Conservation (phyloP, 1,140 invertebrate genomes). For the Ceratosolen fusciceps region DNA sequence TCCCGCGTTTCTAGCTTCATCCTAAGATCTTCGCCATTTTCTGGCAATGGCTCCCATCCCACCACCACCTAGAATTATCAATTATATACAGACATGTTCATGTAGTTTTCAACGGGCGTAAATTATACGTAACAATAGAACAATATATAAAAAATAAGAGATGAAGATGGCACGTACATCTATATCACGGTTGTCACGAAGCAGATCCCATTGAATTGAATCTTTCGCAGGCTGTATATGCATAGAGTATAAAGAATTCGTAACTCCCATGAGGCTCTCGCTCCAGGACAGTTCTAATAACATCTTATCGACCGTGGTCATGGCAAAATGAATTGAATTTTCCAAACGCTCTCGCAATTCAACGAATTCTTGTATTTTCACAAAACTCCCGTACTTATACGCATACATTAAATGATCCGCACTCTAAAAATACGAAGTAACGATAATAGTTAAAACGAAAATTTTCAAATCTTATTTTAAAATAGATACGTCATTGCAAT, state of each 20-base stretch:
- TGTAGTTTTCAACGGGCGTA: no score
- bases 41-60: slow-evolving; percentile 64
- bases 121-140: neutral
- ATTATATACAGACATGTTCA: no score
- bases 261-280: slow-evolving; percentile 59
- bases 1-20: slow-evolving; percentile 64
- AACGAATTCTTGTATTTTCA: slow-evolving; percentile 92
- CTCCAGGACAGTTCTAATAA: slow-evolving; percentile 81
- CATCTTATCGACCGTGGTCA: slow-evolving; percentile 83
- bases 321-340: slow-evolving; percentile 86
- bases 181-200: slow-evolving; percentile 76
- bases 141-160: neutral
- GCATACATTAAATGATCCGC: slow-evolving; percentile 92
- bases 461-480: slow-evolving; percentile 44
- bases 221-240: slow-evolving; percentile 74
- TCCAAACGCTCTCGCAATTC: slow-evolving; percentile 86
- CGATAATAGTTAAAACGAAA: slow-evolving; percentile 49
- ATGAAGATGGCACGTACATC: slow-evolving; percentile 54
- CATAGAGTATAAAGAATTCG: slow-evolving; percentile 67
- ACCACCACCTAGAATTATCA: slow-evolving; percentile 60
- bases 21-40: slow-evolving; percentile 56
- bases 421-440: slow-evolving; percentile 75
- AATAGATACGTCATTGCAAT: neutral
- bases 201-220: slow-evolving; percentile 69
- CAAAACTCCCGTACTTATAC: slow-evolving; percentile 94